Evolutionary conservation across 2,888 invertebrate genomes (phyloP), one percentile per base, ranked within the genome.

Genomic region (Himalopsyche kuldschensis): DNA sequence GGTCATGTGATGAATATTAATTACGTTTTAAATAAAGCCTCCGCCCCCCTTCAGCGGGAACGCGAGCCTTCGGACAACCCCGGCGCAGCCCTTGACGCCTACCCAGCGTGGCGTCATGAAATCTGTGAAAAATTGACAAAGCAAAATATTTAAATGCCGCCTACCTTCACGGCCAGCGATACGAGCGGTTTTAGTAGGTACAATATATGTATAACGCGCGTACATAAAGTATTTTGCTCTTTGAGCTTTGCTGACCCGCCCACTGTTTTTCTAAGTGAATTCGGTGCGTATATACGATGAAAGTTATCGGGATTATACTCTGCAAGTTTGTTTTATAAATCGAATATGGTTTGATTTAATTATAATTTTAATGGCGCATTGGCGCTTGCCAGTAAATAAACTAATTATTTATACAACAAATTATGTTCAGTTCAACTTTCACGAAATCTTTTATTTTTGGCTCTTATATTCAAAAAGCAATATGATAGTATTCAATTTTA

Each of bases 1-100:
- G 79, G 27, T 48, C 85, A 82, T 84, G 82, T 55, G 41, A 75
- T 82, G 85, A 85, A 85, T 85, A 83, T 83, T 85, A 81, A 83
- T 80, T 82, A 75, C 76, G 27, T 55, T 79, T 75, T 77, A 82
- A 82, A 78, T 69, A 78, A 81, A 46, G 30, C 69, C 69, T 69
- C 69, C 69, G 69, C 69, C 69, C 30, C n/a, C 69, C 27, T 11
- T 69, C 27, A 30, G 20, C 76, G 41, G 69, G 79, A 24, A 41
- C 41, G 82, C 27, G 82, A 78, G 17, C 69, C 82, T 17, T 30
- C 63, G 35, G 15, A 47, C 30, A 47, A 41, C 41, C 11, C 41
- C 41, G 76, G 47, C 76, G 41, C 80, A 69, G 80, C 75, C 81
- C 78, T 27, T 47, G 75, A 46, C 46, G 63, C 80, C 63, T 55